These are phyloP conservation scores for Andrena minutula DNA, from an alignment of 2,888 invertebrate genomes.

Conservation along the genomic window DNA sequence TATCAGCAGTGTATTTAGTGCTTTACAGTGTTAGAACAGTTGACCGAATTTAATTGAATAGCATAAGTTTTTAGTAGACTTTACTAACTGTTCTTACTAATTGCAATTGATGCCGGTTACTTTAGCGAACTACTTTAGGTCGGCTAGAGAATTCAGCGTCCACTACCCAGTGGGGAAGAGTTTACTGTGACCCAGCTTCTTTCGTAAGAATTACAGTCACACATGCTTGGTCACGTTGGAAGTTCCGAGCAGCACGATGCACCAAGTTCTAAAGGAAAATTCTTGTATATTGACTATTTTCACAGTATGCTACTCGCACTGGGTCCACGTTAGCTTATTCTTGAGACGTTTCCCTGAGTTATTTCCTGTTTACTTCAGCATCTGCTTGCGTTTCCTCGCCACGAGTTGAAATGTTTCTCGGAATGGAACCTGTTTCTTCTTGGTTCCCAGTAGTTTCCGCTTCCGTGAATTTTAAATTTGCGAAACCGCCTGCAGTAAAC, in stretches of 20 bases:
- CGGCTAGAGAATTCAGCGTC: too few species aligned
- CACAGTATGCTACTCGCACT: not conserved
- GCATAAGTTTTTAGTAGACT: too few species aligned
- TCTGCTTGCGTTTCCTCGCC: conserved; percentile 30
- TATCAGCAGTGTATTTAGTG: too few species aligned
- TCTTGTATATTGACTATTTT: not conserved
- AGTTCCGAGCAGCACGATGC: not conserved
- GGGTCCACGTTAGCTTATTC: conserved; percentile 38
- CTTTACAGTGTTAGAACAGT: too few species aligned
- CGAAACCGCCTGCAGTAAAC: conserved; percentile 7
- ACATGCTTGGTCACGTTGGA: not conserved
- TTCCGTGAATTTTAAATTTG: conserved; percentile 37
- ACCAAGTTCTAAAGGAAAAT: conserved; percentile 7
- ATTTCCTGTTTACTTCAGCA: conserved; percentile 43
- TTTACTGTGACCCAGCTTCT: not conserved
- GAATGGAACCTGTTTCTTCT: conserved; percentile 23
- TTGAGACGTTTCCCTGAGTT: conserved; percentile 25
- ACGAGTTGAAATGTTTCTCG: not conserved
- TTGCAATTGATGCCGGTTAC: too few species aligned
- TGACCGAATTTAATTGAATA: too few species aligned
- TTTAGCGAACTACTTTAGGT: too few species aligned
- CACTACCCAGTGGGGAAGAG: not conserved
- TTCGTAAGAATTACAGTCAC: not conserved
- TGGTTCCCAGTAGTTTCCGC: conserved; percentile 23
- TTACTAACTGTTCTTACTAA: too few species aligned